These are phyloP conservation scores for Tetramorium alpestre DNA, from an alignment of 1,140 invertebrate genomes.

Conservation along the genomic window DNA sequence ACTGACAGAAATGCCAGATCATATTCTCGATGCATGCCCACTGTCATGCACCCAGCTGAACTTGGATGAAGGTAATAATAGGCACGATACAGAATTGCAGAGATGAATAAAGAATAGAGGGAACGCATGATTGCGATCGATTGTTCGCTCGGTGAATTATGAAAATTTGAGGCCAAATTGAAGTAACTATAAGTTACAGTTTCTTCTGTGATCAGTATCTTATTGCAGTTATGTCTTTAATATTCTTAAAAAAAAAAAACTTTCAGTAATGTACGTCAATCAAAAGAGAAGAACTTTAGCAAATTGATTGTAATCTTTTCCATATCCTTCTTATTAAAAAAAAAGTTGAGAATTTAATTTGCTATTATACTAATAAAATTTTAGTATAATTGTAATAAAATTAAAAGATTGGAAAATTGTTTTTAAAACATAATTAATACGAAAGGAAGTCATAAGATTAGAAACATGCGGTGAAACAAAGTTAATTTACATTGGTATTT, in stretches of 20 bases:
- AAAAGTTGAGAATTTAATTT: background rate
- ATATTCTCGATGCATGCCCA: conserved; percentile 4
- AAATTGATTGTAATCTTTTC: background rate
- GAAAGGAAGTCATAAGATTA: background rate
- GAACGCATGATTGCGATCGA: background rate
- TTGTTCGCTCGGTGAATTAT: background rate
- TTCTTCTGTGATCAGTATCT: background rate
- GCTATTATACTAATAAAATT: background rate
- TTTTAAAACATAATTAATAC: background rate
- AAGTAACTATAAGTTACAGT: background rate
- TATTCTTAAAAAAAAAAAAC: background rate
- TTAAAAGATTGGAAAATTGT: background rate
- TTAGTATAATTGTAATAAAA: background rate
- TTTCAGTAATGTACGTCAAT: background rate
- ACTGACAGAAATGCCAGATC: conserved; percentile 54
- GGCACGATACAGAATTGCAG: conserved; percentile 5
- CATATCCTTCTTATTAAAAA: background rate
- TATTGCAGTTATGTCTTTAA: background rate
- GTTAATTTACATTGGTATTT: conserved; percentile 19
- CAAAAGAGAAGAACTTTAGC: background rate
- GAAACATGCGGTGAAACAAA: background rate
- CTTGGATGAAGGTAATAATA: conserved; percentile 7
- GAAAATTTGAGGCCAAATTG: background rate
- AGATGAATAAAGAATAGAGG: conserved; percentile 11
- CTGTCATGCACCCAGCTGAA: background rate